These are phyloP conservation scores for Forbesichthys agassizii DNA, from an alignment of 2,113 vertebrate genomes.

Conservation along the genomic window DNA sequence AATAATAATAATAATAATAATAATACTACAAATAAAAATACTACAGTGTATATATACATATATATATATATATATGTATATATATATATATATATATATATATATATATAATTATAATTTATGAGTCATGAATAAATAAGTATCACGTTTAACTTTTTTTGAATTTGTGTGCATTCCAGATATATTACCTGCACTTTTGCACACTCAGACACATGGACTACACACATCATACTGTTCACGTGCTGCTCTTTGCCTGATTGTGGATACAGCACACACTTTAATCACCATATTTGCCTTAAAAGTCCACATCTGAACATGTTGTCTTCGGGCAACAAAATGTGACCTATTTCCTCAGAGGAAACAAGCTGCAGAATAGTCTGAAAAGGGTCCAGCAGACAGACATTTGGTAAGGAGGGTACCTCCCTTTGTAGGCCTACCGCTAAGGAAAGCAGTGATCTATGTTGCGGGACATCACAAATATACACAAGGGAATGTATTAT, in stretches of 20 bases:
- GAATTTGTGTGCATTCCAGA: slow-evolving; percentile 30
- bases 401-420: neutral
- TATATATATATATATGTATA: no score
- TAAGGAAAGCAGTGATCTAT: slow-evolving; percentile 21
- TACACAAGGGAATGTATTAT: slow-evolving; percentile 60
- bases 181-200: slow-evolving; percentile 24
- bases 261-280: neutral
- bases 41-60: no score
- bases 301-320: neutral
- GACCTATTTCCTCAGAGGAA: neutral
- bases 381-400: neutral
- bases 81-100: no score
- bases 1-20: no score
- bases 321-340: neutral
- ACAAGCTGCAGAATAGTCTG: no score
- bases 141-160: slow-evolving; percentile 72
- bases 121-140: slow-evolving; percentile 79
- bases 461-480: slow-evolving; percentile 18
- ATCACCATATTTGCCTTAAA: neutral
- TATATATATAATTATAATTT: slow-evolving; percentile 52
- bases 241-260: neutral
- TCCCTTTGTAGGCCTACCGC: neutral
- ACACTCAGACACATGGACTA: neutral
- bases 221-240: neutral
- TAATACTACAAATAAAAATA: no score